These are phyloP conservation scores for Apis mellifera DNA, from an alignment of 1,140 invertebrate genomes.

Conservation along the genomic window DNA sequence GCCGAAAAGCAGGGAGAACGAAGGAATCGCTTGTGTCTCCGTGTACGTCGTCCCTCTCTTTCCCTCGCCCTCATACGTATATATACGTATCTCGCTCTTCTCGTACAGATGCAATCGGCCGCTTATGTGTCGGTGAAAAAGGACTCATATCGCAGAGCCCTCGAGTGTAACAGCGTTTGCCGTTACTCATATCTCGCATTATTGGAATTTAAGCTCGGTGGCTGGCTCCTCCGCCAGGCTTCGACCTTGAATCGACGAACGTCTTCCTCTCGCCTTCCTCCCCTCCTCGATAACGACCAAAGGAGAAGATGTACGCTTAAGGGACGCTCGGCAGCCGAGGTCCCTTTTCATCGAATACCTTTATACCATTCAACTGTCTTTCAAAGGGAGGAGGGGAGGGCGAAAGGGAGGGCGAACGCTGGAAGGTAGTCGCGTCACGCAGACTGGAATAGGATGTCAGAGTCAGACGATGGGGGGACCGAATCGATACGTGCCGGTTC, in stretches of 20 bases:
- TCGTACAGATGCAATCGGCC: too few species aligned
- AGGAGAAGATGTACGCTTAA: conserved; percentile 8
- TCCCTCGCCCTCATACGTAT: too few species aligned
- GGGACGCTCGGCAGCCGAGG: neutral
- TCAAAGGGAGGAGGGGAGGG: conserved; percentile 3
- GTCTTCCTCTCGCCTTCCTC: conserved; percentile 20
- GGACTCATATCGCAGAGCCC: conserved; percentile 58
- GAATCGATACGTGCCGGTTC: conserved; percentile 27
- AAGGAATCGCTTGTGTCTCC: neutral
- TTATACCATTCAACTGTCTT: conserved; percentile 33
- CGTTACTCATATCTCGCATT: conserved; percentile 63
- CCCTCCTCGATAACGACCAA: conserved; percentile 14
- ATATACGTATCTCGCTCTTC: too few species aligned
- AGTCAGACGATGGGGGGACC: neutral
- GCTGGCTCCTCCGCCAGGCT: neutral
- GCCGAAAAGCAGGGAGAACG: conserved; percentile 21
- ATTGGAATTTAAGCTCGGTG: conserved; percentile 63
- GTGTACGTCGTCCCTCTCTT: neutral
- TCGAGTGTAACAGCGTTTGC: conserved; percentile 46
- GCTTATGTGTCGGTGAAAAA: conserved; percentile 31
- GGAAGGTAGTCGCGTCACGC: conserved; percentile 11
- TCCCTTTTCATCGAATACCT: conserved; percentile 46
- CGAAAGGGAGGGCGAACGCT: neutral
- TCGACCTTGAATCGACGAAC: conserved; percentile 39
- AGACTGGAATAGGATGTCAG: conserved; percentile 34